Percentiles rank a stretch among this genome's conserved stretches.
Evolutionary conservation across 2,797 vertebrate genomes (phyloP).

Genomic region (Sardinella longiceps): DNA sequence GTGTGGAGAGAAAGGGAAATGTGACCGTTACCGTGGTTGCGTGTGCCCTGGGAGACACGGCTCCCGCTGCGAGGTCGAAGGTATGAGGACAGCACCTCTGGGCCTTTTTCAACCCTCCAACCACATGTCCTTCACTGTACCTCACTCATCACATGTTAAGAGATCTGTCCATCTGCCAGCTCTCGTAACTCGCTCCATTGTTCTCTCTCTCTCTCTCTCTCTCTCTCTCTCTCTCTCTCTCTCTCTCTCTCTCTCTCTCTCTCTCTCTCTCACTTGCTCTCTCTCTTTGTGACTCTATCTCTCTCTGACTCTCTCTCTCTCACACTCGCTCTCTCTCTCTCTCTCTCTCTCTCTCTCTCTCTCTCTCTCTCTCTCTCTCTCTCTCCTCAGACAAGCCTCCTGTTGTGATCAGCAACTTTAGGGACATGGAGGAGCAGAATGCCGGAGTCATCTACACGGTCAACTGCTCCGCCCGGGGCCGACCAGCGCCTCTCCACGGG

Average conservation of each 20-base stretch:
- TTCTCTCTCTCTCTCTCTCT: background rate
- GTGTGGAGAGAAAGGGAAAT: constrained; percentile 72
- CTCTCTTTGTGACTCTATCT: too few relatives aligned
- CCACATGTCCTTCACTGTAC: background rate
- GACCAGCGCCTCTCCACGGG: constrained; percentile 76
- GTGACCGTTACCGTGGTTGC: constrained; percentile 83
- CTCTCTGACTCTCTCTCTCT: too few relatives aligned
- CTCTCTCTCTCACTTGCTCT: too few relatives aligned
- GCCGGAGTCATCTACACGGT: constrained; percentile 68
- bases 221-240: too few relatives aligned
- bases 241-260: background rate
- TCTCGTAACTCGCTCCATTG: background rate
- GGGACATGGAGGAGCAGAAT: constrained; percentile 80
- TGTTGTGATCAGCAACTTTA: constrained; percentile 71
- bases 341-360: too few relatives aligned
- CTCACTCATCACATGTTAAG: background rate
- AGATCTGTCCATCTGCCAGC: background rate
- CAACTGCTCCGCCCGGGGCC: constrained; percentile 76
- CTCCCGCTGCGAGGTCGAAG: constrained; percentile 81
- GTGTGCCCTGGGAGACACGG: constrained; percentile 78
- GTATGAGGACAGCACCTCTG: constrained; percentile 64
- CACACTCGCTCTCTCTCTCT: background rate
- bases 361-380: too few relatives aligned
- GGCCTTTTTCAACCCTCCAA: background rate
- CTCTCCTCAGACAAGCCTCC: constrained; percentile 67